Evolutionary conservation across 2,888 invertebrate species (phyloP), one percentile per base, ranked within the genome.

Genomic region (Achlya flavicornis): DNA sequence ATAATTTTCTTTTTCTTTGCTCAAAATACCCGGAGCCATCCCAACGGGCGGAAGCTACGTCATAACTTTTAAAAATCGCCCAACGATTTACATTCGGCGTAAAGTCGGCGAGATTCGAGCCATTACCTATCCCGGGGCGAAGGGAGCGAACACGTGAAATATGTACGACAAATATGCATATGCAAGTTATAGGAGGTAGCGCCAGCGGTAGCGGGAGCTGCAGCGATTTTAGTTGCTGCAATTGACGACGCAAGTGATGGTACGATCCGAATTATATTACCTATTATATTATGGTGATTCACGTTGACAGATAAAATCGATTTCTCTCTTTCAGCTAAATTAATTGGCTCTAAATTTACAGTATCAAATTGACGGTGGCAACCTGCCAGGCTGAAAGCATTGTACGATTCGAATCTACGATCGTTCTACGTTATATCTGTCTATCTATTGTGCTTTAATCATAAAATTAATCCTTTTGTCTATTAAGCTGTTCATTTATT

Each of bases 11-110:
- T 38, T 59, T 41, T 60, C 19, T 26, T 14, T 11, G 8, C 5
- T 4, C 62, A 33, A 62, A 57, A 26, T 14, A 19, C 57, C 43
- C 19, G 19, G 46, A 65, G 61, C 46, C 61, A 53, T 41, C 46
- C 61, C 16, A 64, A 61, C 60, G 57, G 58, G 43, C 63, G 78
- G 76, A 77, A 74, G 78, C 75, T 70, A 67, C 71, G 74, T 73
- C 74, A 77, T 78, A 81, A 81, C 74, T 82, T 78, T 75, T 66
- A 76, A 80, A 81, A 78, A 76, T 75, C 70, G 73, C 72, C 73
- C 63, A 64, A 69, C 70, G 68, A 70, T 79, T 77, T 73, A 76
- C 74, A 76, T 80, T 70, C 70, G 73, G 72, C 75, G 77, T 80
- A 79, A 76, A 80, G 78, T 78, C 71, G 65, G 72, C 67, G 77